A percentile compares a stretch with the other conserved stretches of the same genome.
Evolutionary conservation across 2,797 vertebrate genomes (phyloP).

Genomic region (Acrossocheilus wenchowensis): DNA sequence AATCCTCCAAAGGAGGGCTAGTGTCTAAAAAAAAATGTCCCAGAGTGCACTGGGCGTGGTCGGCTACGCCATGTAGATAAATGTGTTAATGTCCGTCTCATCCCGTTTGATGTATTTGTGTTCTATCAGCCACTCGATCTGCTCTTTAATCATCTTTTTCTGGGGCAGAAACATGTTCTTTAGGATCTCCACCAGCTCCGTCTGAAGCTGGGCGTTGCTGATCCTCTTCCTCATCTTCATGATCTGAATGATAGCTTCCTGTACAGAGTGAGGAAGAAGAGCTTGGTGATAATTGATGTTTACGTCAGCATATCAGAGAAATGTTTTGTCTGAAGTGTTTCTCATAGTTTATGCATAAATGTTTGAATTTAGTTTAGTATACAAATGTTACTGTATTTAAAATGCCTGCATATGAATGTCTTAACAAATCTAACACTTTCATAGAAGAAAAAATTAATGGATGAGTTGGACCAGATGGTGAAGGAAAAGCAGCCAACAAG

Average conservation of each 20-base stretch:
- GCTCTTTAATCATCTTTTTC: conserved; percentile 99
- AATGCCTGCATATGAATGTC: neutral
- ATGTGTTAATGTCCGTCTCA: conserved; percentile 94
- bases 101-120: conserved; percentile 97
- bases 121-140: conserved; percentile 98
- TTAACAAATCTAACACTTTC: neutral
- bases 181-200: conserved; percentile 97
- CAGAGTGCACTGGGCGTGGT: conserved; percentile 31
- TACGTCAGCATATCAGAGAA: neutral
- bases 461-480: neutral
- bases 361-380: neutral
- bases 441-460: neutral
- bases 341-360: neutral
- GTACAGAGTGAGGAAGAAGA: neutral
- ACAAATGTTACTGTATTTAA: neutral
- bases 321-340: neutral
- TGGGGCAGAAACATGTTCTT: conserved; percentile 99
- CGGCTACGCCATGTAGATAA: conserved; percentile 95
- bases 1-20: conserved; percentile 58
- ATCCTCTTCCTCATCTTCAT: conserved; percentile 99
- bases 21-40: conserved; percentile 51
- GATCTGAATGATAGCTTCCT: conserved; percentile 99
- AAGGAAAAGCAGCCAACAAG: neutral
- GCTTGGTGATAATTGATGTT: neutral
- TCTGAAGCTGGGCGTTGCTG: conserved; percentile 96